These are phyloP conservation scores for Luscinia luscinia DNA, from an alignment of 2,797 vertebrate genomes.

Conservation along the genomic window DNA sequence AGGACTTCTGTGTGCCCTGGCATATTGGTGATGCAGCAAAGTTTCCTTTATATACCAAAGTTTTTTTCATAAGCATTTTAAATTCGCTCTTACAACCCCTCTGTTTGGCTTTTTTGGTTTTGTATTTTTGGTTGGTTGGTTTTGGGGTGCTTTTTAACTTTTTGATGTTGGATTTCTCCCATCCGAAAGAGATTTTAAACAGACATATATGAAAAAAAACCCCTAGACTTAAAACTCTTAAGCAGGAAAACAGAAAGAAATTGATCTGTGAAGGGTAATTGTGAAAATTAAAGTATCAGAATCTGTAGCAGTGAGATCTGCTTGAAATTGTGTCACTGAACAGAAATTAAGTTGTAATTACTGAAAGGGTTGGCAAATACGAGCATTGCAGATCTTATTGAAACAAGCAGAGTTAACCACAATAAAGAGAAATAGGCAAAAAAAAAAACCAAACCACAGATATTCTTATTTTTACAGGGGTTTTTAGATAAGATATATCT, in stretches of 20 bases:
- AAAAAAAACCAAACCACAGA: background rate
- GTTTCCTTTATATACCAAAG: background rate
- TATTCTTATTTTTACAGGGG: background rate
- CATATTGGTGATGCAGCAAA: background rate
- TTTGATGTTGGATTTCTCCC: background rate
- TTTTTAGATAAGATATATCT: background rate
- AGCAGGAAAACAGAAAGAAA: background rate
- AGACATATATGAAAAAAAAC: background rate
- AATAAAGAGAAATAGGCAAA: background rate
- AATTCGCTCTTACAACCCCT: background rate
- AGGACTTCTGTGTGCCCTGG: background rate
- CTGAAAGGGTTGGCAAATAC: background rate
- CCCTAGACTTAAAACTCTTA: background rate
- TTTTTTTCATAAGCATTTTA: background rate
- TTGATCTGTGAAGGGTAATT: background rate
- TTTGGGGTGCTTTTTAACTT: background rate
- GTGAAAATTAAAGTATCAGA: background rate
- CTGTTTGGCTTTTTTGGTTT: background rate
- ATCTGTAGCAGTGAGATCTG: background rate
- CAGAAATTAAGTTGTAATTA: background rate
- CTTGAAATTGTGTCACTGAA: background rate
- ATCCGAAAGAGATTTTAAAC: background rate
- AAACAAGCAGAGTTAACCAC: background rate
- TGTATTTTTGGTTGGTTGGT: background rate
- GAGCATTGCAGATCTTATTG: background rate